Base-by-base conservation (phyloP, 2,888 invertebrate genomes). In the Drosophila neonasuta region DNA sequence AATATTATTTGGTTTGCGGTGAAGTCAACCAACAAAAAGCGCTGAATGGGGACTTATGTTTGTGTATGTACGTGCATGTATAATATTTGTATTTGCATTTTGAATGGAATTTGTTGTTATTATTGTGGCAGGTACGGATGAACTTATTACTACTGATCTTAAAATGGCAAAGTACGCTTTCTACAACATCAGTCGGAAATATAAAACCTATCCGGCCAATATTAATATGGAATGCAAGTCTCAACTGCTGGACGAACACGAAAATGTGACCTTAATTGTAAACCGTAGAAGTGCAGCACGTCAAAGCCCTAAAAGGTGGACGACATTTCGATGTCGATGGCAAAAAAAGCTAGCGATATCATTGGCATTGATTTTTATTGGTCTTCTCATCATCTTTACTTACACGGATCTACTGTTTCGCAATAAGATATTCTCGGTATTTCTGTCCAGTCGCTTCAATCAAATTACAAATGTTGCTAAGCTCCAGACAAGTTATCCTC, bases 311-410 rank as follows among this genome's bases (percentile, higher is more conserved):
- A 84, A 75, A 34, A 60, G 69, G 30, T 86, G 68, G 75, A 52
- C 74, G 73, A 50, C 74, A 11, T 61, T 71, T 32, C 71, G 81
- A 4, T 83, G 81, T 64, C 88, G 80, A 74, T 88, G 89, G 87
- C 89, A 90, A 63, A 89, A 88, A 70, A 87, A 89, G 50, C 66
- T 90, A 59, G 76, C 89, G 61, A 55, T 89, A 32, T 71, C 89
- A 36, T 13, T 83, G 36, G 86, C 87, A 48, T 82, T 90, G 41
- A 77, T 87, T 51, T 86, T 87, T 60, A 86, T 90, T 45, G 88
- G 89, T 66, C 67, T 88, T 29, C 77, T 89, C 9, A 90, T 89
- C 52, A 87, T 89, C 60, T 90, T 89, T 52, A 90, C 89, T 32
- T 90, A 89, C 44, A 88, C 86, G 13, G 88, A 90, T 52, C 73